phyloP scores from a whole-genome alignment of 2,888 invertebrate genomes.

The Pseudococcus jackbeardsleyi region DNA sequence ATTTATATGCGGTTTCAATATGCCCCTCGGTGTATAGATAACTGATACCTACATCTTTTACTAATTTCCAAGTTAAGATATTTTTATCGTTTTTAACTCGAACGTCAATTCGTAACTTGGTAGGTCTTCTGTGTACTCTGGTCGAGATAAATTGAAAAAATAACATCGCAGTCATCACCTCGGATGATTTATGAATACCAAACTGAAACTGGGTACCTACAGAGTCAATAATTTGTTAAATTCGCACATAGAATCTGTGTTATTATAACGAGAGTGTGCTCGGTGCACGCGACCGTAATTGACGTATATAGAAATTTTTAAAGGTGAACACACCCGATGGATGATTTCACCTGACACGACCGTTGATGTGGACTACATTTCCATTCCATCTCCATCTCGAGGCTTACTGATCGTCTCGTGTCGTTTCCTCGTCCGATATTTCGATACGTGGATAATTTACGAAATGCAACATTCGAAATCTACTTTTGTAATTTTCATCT shows the following conservation, averaged over 20 bases:
- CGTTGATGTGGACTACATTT: not conserved
- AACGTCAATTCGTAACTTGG: not conserved
- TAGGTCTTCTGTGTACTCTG: not conserved
- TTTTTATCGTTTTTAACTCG: not conserved
- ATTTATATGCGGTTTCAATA: not conserved
- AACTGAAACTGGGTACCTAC: not conserved
- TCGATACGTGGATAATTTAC: not conserved
- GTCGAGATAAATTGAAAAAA: conserved; percentile 8
- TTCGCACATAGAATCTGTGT: not conserved
- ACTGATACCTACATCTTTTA: not conserved
- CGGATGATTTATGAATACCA: not conserved
- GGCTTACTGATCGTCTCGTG: not conserved
- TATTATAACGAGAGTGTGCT: not conserved
- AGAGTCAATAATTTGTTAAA: not conserved
- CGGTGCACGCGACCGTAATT: conserved; percentile 30
- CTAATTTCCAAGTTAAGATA: conserved; percentile 20
- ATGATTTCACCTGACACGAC: conserved; percentile 33
- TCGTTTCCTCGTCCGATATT: not conserved
- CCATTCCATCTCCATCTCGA: not conserved
- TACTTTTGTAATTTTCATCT: not conserved
- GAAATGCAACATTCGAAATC: not conserved
- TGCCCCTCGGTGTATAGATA: not conserved
- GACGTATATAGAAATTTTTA: not conserved
- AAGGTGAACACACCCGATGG: not conserved
- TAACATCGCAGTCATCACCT: conserved; percentile 23